Conservation (phyloP, 2,888 invertebrate species). For the Leucophenga montana region DNA sequence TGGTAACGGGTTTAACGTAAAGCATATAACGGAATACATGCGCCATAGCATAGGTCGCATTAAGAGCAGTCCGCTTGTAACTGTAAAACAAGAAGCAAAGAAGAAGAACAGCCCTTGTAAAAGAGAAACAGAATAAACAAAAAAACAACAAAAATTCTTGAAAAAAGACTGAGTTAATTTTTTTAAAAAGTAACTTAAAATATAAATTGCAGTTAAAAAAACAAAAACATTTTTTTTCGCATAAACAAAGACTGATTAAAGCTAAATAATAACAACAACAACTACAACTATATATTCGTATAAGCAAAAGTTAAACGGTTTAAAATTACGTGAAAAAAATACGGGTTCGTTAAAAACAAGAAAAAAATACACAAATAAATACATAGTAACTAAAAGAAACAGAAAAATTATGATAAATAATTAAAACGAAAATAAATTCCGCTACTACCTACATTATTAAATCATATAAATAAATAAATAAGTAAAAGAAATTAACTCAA, state of each 20-base stretch:
- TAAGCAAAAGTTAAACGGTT: conserved; percentile 30
- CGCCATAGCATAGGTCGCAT: conserved; percentile 28
- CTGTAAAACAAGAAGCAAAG: conserved; percentile 26
- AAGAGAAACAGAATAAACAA: conserved; percentile 31
- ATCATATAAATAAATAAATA: neutral
- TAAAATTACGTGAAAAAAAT: conserved; percentile 40
- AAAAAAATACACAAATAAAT: neutral
- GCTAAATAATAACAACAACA: conserved; percentile 44
- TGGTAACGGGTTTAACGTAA: conserved; percentile 55
- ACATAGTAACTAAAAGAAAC: conserved; percentile 12
- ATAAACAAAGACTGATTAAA: conserved; percentile 63
- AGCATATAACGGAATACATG: conserved; percentile 45
- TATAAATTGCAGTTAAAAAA: conserved; percentile 49
- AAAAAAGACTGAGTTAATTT: conserved; percentile 53
- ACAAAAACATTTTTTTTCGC: conserved; percentile 36
- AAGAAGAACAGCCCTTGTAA: conserved; percentile 31
- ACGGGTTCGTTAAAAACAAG: conserved; percentile 34
- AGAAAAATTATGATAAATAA: no score
- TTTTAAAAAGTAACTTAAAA: conserved; percentile 24
- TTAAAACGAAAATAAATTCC: conserved; percentile 9
- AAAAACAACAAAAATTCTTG: conserved; percentile 37
- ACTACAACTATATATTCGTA: conserved; percentile 34
- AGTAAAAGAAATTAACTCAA: conserved; percentile 36
- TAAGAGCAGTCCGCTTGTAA: conserved; percentile 10
- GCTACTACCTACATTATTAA: conserved; percentile 14